phyloP scores from a whole-genome alignment of 2,797 vertebrate species.

The Anguilla megastoma region DNA sequence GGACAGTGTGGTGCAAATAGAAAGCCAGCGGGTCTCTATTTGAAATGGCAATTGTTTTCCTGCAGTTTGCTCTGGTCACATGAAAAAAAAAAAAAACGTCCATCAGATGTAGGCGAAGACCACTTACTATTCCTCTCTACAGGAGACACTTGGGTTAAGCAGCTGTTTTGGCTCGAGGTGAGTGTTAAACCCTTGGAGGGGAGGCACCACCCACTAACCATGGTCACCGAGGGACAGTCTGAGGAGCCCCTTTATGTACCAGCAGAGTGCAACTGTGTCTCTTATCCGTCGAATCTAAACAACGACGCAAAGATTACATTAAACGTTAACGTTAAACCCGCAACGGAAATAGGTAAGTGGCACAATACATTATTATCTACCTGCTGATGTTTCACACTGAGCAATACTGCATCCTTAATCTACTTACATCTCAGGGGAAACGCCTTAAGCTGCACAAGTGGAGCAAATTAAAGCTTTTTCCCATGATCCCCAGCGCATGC shows the following conservation, averaged over 20 bases:
- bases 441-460: slow-evolving; percentile 56
- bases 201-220: slow-evolving; percentile 58
- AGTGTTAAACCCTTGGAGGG: slow-evolving; percentile 59
- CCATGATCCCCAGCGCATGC: slow-evolving; percentile 52
- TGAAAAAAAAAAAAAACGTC: slow-evolving; percentile 33
- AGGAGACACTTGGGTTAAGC: slow-evolving; percentile 60
- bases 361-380: slow-evolving; percentile 66
- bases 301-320: slow-evolving; percentile 53
- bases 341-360: slow-evolving; percentile 58
- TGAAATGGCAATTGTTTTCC: slow-evolving; percentile 3
- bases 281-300: slow-evolving; percentile 50
- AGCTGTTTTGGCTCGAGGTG: slow-evolving; percentile 58
- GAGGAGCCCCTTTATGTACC: slow-evolving; percentile 47
- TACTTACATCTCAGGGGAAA: slow-evolving; percentile 53
- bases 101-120: slow-evolving; percentile 52
- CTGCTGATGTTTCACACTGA: slow-evolving; percentile 61
- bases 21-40: not conserved
- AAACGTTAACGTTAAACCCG: slow-evolving; percentile 50
- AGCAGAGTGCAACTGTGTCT: slow-evolving; percentile 37
- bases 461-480: slow-evolving; percentile 59
- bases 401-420: slow-evolving; percentile 59
- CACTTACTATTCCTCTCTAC: slow-evolving; percentile 57
- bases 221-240: slow-evolving; percentile 46
- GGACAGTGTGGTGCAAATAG: not conserved
- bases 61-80: not conserved